Evolutionary conservation across 2,888 invertebrate genomes (phyloP), one percentile per base, ranked within the genome.

Genomic region (Ethmia dodecea): DNA sequence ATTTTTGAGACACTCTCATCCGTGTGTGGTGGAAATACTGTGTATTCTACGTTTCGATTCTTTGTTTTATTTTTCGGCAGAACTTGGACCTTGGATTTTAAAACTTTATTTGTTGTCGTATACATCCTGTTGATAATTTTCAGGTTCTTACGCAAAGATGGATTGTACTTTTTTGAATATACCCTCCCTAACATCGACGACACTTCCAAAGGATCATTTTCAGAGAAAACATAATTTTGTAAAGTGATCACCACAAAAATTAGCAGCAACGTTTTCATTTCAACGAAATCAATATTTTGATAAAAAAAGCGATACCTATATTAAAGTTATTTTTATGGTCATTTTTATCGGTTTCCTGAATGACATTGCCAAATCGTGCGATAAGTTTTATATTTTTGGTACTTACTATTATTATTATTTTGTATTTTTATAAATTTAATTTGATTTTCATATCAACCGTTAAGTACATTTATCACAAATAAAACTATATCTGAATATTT

Each of bases 121-220:
- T 57, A 62, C 45, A 62, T 69, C 13, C 59, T 61, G 15, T 73
- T 61, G 12, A 70, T 29, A 28, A 72, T 51, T 31, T 56, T 55
- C 2, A 65, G 45, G 8, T 56, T 49, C 8, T 52, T 60, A 5
- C 52, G 55, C 2, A 49, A 12, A 3, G 43, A 32, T n/a, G 49
- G 32, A 8, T 43, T 43, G 4, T 55, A 49, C 40, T 67, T 66
- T 35, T 67, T 67, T 1, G 67, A 63, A 22, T 40, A 60, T 1
- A 31, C 18, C 28, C 55, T 59, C 1, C 45, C 29, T 12, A 37
- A 13, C 16, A 41, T 36, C 24, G 26, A 22, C 9, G 33, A 2
- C 18, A 37, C 27, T 31, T 41, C 31, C 15, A 36, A 3, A 18
- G 42, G 40, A 10, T 36, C 48, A 1, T 37, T 35, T 6, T 42